These are phyloP conservation scores for Ploceus nigricollis DNA, from an alignment of 2,113 vertebrate genomes.

Conservation along the genomic window DNA sequence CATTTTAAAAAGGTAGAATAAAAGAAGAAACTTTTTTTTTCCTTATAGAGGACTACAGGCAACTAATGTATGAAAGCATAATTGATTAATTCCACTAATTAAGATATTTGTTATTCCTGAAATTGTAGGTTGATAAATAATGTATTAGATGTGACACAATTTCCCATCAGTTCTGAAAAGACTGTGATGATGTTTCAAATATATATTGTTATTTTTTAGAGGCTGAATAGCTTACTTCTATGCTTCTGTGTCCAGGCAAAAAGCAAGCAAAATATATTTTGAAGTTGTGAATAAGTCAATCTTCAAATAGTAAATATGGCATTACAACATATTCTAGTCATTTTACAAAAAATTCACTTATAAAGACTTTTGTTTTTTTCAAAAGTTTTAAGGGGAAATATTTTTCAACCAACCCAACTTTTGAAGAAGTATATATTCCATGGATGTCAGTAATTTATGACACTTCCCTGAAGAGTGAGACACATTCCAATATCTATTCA, in stretches of 20 bases:
- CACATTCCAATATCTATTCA: background rate
- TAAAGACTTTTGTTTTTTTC: background rate
- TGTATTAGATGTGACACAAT: constrained; percentile 1
- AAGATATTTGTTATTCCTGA: constrained; percentile 62
- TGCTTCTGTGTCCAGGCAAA: background rate
- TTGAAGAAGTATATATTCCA: background rate
- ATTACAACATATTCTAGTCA: background rate
- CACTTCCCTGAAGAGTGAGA: background rate
- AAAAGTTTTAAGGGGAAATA: background rate
- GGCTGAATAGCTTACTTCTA: background rate
- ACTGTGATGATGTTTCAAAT: background rate
- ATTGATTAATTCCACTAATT: constrained; percentile 59
- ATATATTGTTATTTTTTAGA: background rate
- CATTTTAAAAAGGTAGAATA: constrained; percentile 50
- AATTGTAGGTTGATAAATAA: constrained; percentile 53
- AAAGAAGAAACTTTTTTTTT: constrained; percentile 38
- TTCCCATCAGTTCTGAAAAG: constrained; percentile 32
- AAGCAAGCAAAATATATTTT: background rate
- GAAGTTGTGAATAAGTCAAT: background rate
- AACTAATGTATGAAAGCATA: constrained; percentile 52
- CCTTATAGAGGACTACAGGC: background rate
- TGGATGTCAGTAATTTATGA: background rate
- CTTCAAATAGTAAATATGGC: background rate
- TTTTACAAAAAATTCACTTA: background rate
- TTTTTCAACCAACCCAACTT: background rate